Percentiles rank a stretch among this genome's conserved stretches.
These are phyloP conservation scores for Iselma pallidipennis DNA, from an alignment of 2,888 invertebrate genomes.

Conservation along the genomic window DNA sequence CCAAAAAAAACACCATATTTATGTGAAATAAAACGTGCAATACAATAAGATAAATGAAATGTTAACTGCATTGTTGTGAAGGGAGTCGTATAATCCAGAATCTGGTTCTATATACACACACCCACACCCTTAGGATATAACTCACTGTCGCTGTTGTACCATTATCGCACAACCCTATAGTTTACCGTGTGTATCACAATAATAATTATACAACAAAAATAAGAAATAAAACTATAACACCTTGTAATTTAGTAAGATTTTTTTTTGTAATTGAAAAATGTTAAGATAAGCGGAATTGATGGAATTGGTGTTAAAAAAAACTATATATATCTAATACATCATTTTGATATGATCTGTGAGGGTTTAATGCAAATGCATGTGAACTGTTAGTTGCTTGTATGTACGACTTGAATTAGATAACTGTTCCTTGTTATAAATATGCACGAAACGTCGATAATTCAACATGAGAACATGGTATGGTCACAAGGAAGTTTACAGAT, in stretches of 20 bases:
- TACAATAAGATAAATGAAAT: slow-evolving; percentile 39
- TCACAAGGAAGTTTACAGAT: neutral
- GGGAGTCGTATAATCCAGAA: slow-evolving; percentile 23
- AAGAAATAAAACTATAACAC: too few species aligned
- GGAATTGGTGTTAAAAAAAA: too few species aligned
- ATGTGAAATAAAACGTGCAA: neutral
- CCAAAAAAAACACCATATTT: too few species aligned
- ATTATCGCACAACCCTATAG: too few species aligned
- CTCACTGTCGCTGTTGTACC: slow-evolving; percentile 37
- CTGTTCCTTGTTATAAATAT: slow-evolving; percentile 34
- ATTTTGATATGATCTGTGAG: slow-evolving; percentile 52
- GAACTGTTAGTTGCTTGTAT: slow-evolving; percentile 34
- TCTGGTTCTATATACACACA: too few species aligned
- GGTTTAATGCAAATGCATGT: slow-evolving; percentile 50
- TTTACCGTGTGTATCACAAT: too few species aligned
- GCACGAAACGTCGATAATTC: slow-evolving; percentile 44
- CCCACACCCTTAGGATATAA: slow-evolving; percentile 46
- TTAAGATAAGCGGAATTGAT: too few species aligned
- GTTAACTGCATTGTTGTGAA: slow-evolving; percentile 35
- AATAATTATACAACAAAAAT: too few species aligned
- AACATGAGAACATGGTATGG: slow-evolving; percentile 27
- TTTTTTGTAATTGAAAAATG: too few species aligned
- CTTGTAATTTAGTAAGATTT: slow-evolving; percentile 37
- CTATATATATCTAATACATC: slow-evolving; percentile 56
- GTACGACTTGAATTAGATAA: slow-evolving; percentile 30